Evolutionary conservation across 2,113 vertebrate genomes (phyloP), one percentile per base, ranked within the genome.

Genomic region (Malurus elegans): DNA sequence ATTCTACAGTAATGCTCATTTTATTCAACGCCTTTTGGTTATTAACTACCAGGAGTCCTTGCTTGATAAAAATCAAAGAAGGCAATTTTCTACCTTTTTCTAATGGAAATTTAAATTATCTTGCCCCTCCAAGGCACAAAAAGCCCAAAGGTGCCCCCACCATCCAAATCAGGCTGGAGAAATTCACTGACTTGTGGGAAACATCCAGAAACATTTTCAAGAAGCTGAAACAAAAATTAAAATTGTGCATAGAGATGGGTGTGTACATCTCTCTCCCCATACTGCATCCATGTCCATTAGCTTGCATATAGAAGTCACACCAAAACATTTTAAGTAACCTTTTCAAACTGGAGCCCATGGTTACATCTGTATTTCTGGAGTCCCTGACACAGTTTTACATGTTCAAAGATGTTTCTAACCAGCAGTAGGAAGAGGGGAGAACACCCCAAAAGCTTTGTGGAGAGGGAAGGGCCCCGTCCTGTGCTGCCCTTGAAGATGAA

Each of bases 231-330:
- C 23, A 32, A 57, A 61, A 58, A 73, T 36, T 10, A 5, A n/a
- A 76, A 62, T 15, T 10, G 28, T 18, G 32, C 20, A 11, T 2
- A 19, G 2, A 2, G 9, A 23, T 18, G 29, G 7, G 29, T 0
- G 13, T 1, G 2, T 45, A 36, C 51, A 44, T 20, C 58, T 29
- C 53, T 60, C 31, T 50, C 29, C 38, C 60, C 16, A 3, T 0
- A 16, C 32, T 1, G 1, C 0, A 1, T 6, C 69, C 38, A 9
- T 0, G 12, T 25, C 40, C 53, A 25, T n/a, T 19, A 32, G 23
- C 48, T 54, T 7, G 3, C 4, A 56, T 1, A 31, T 17, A 29
- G 28, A 78, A 82, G 38, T 40, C 42, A 34, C 0, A 38, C 28
- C 6, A 60, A 58, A 86, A 61, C 6, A 54, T 21, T 48, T 57